Evolutionary conservation across 2,797 vertebrate species (phyloP).

Genomic region (Siniperca scherzeri): DNA sequence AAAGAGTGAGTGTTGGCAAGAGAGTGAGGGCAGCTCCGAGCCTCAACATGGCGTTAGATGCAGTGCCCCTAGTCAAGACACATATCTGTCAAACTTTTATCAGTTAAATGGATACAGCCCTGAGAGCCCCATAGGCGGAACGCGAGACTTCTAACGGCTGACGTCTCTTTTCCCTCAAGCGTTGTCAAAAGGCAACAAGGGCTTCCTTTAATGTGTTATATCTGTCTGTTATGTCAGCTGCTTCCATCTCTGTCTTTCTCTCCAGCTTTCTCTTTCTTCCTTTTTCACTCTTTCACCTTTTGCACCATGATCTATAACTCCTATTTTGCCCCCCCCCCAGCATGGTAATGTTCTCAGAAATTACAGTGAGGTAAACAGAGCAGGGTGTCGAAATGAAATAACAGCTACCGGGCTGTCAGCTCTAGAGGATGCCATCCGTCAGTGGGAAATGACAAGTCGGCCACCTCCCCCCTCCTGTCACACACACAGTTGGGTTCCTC

Average conservation of each 20-base stretch:
- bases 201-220: constrained; percentile 76
- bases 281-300: constrained; percentile 66
- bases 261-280: constrained; percentile 30
- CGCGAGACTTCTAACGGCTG: constrained; percentile 66
- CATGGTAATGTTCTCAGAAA: constrained; percentile 81
- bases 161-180: constrained; percentile 73
- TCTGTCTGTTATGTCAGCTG: constrained; percentile 77
- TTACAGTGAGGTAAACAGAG: constrained; percentile 85
- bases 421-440: constrained; percentile 79
- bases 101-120: constrained; percentile 74
- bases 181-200: constrained; percentile 75
- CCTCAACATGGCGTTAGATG: constrained; percentile 46
- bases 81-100: constrained; percentile 69
- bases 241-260: constrained; percentile 48
- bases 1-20: constrained; percentile 18
- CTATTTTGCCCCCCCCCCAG: constrained; percentile 19
- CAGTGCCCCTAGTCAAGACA: constrained; percentile 66
- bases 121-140: constrained; percentile 72
- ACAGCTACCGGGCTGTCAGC: constrained; percentile 80
- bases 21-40: constrained; percentile 29
- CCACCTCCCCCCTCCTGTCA: constrained; percentile 47
- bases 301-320: constrained; percentile 43
- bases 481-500: constrained; percentile 68
- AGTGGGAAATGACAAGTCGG: constrained; percentile 78
- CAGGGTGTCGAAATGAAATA: constrained; percentile 81